Conservation (phyloP, 2,888 invertebrate species). For the Sminthurides aquaticus region DNA sequence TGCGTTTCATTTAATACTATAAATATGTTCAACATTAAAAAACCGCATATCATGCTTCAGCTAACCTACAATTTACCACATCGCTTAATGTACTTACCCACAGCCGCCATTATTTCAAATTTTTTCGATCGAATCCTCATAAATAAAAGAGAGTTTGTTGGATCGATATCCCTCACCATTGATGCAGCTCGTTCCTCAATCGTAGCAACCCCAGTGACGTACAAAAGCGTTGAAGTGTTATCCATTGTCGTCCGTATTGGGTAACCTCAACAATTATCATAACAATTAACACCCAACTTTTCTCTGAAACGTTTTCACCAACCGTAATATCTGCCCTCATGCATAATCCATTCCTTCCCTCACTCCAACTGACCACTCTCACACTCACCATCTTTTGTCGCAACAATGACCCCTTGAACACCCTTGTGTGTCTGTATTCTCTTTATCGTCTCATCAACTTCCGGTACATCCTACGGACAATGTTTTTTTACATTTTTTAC, state of each 20-base stretch:
- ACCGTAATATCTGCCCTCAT: too few species aligned
- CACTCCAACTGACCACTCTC: neutral
- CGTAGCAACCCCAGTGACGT: conserved; percentile 21
- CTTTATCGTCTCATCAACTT: conserved; percentile 37
- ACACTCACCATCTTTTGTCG: conserved; percentile 24
- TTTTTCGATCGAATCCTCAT: conserved; percentile 37
- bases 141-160: conserved; percentile 35
- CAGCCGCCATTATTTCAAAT: conserved; percentile 33
- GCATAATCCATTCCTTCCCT: too few species aligned
- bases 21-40: too few species aligned
- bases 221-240: conserved; percentile 40
- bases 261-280: conserved; percentile 26
- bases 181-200: conserved; percentile 26
- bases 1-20: too few species aligned
- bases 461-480: conserved; percentile 32
- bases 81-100: conserved; percentile 25
- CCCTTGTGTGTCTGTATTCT: conserved; percentile 36
- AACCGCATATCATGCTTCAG: too few species aligned
- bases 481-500: neutral
- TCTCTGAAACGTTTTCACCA: too few species aligned
- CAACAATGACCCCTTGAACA: conserved; percentile 40
- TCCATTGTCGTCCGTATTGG: conserved; percentile 41
- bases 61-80: too few species aligned
- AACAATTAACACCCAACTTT: neutral
- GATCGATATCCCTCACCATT: conserved; percentile 38